A percentile compares a stretch with the other conserved stretches of the same genome.
Evolutionary conservation across 2,113 vertebrate species (phyloP).

Genomic region (Hippocampus guttulatus): DNA sequence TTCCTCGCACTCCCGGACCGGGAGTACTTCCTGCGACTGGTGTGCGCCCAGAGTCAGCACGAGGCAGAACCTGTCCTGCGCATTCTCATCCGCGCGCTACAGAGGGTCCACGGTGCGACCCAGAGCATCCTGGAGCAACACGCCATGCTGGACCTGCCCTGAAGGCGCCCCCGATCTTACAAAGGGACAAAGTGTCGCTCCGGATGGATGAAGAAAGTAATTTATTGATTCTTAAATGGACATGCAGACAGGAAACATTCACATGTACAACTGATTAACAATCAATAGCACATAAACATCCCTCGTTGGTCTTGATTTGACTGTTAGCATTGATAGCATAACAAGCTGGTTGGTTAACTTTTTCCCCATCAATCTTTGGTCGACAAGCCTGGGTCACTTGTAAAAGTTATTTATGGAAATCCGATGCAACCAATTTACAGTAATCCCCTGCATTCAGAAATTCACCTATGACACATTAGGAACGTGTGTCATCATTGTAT

Average conservation of each 20-base stretch:
- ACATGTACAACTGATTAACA: not conserved
- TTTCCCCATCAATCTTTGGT: slow-evolving; percentile 2
- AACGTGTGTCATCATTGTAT: not conserved
- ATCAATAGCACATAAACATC: not conserved
- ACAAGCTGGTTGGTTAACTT: not conserved
- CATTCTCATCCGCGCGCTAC: slow-evolving; percentile 49
- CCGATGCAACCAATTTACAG: not conserved
- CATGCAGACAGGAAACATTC: slow-evolving; percentile 4
- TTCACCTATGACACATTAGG: not conserved
- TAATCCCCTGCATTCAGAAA: not conserved
- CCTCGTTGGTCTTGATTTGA: not conserved
- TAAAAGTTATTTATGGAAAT: not conserved
- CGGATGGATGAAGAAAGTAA: not conserved
- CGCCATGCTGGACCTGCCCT: slow-evolving; percentile 58
- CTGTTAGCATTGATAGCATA: not conserved
- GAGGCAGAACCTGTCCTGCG: slow-evolving; percentile 59
- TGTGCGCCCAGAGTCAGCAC: slow-evolving; percentile 58
- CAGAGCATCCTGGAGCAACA: slow-evolving; percentile 41
- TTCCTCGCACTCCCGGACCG: slow-evolving; percentile 75
- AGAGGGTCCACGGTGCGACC: slow-evolving; percentile 39
- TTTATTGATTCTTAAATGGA: not conserved
- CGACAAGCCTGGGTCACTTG: not conserved
- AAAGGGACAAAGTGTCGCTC: not conserved
- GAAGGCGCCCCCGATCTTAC: not conserved
- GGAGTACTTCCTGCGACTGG: slow-evolving; percentile 64